These are phyloP conservation scores for Lepidotrigona ventralis DNA, from an alignment of 1,140 invertebrate genomes.

Conservation along the genomic window DNA sequence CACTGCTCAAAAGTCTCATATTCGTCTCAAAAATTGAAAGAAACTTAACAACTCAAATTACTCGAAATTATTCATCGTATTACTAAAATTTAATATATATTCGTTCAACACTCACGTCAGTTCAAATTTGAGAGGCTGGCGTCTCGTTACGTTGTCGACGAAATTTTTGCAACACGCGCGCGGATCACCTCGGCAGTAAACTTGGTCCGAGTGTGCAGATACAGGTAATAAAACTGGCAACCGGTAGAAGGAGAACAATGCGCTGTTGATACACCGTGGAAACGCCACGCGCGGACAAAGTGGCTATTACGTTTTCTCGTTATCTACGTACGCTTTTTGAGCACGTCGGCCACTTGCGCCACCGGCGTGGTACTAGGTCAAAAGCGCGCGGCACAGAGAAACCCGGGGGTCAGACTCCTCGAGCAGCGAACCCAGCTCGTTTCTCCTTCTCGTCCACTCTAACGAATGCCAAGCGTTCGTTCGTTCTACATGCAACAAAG, in stretches of 20 bases:
- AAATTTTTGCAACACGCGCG: no score
- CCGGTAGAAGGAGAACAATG: background rate
- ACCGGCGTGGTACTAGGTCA: slow-evolving; percentile 43
- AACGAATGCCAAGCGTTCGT: slow-evolving; percentile 24
- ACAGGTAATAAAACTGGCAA: background rate
- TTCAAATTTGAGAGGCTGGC: no score
- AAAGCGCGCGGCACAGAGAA: slow-evolving; percentile 38
- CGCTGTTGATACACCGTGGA: slow-evolving; percentile 36
- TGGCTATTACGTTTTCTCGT: slow-evolving; percentile 62
- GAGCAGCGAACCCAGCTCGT: slow-evolving; percentile 8
- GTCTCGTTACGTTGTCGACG: no score
- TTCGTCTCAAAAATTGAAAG: no score
- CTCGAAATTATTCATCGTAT: no score
- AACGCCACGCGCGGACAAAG: slow-evolving; percentile 51
- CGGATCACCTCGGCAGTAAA: no score
- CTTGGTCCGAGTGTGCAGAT: background rate
- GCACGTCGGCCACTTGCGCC: slow-evolving; percentile 36
- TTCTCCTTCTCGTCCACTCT: slow-evolving; percentile 36
- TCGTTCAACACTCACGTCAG: no score
- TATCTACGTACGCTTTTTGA: slow-evolving; percentile 56
- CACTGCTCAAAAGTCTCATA: no score
- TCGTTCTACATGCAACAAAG: slow-evolving; percentile 3
- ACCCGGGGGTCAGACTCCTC: slow-evolving; percentile 15
- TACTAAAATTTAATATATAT: no score
- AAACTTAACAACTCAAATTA: no score